Base-by-base conservation (phyloP, 2,797 vertebrate genomes). In the Clarias laeviceps region DNA sequence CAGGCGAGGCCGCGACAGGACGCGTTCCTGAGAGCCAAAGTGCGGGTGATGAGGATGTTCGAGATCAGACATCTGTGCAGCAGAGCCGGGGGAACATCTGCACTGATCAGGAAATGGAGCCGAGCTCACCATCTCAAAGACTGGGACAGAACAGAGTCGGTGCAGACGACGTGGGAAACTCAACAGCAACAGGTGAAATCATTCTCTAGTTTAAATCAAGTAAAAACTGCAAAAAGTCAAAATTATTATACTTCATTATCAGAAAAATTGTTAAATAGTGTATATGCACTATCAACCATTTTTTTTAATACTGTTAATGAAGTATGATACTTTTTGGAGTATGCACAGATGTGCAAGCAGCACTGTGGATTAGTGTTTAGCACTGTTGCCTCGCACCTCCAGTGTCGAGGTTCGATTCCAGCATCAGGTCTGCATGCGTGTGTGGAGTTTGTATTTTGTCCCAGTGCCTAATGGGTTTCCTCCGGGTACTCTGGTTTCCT, bases 161-260 rank as follows among this genome's bases (percentile, higher is more conserved):
- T 45, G 56, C 83, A 22, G 74, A 80, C 22, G 82, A 90, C 69
- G 84, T 89, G n/a, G 90, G 88, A 83, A 93, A 90, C 87, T 90
- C 93, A 1, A 94, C 93, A 76, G 94, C 94, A 9, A 94, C 94
- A 77, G 94, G 94, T 94, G 34, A 91, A 20, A 50, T 50, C 45
- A 12, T 40, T 64, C 6, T 3, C 59, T 59, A 40, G 3, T 8
- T 62, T 17, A 65, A 29, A 1, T 64, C 61, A 50, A 12, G 1
- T 12, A 1, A 12, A 8, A 40, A 40, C 7, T 50, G 45, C 45
- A 50, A 12, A 50, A 50, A 50, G 45, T 12, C 45, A 2, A 50
- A 50, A 50, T 50, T 12, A 50, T 12, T 34, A 18, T 69, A 11
- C 17, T 20, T 18, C 73, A 20, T 50, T 15, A 27, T 77, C 54